Conservation (phyloP, 2,888 invertebrate species). For the Agonum fuliginosum region DNA sequence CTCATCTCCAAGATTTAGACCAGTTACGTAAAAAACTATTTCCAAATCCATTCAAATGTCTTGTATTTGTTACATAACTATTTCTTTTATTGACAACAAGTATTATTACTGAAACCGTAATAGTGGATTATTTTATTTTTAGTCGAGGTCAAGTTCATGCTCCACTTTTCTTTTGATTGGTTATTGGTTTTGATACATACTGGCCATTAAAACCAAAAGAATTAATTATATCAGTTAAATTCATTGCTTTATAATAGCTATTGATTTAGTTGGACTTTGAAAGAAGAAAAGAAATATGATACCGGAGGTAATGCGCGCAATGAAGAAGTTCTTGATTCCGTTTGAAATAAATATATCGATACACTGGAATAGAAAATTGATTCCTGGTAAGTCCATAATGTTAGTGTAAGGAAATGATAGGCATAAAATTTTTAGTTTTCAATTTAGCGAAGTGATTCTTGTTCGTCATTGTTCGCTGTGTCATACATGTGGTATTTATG, state of each 20-base stretch:
- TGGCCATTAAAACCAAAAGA: slow-evolving; percentile 30
- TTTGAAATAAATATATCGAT: too few species aligned
- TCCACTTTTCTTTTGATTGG: slow-evolving; percentile 14
- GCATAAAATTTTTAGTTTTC: too few species aligned
- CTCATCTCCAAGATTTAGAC: not conserved
- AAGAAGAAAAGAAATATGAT: not conserved
- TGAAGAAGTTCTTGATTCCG: too few species aligned
- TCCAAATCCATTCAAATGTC: slow-evolving; percentile 15
- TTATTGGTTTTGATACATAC: not conserved
- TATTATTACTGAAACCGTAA: not conserved
- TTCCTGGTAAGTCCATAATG: too few species aligned
- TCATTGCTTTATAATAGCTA: slow-evolving; percentile 34
- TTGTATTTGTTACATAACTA: not conserved
- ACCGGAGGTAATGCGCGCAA: not conserved
- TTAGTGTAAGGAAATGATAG: too few species aligned
- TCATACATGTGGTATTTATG: not conserved
- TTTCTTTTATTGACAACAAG: not conserved
- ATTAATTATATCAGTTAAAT: slow-evolving; percentile 35
- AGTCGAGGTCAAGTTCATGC: slow-evolving; percentile 10
- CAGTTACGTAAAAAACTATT: slow-evolving; percentile 22
- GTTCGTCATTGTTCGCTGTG: not conserved
- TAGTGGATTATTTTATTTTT: not conserved
- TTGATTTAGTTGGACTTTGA: not conserved
- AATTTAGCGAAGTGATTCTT: too few species aligned
- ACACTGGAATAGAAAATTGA: too few species aligned